Base-by-base conservation (phyloP, 1,140 invertebrate genomes). In the Muscidifurax raptorellus region DNA sequence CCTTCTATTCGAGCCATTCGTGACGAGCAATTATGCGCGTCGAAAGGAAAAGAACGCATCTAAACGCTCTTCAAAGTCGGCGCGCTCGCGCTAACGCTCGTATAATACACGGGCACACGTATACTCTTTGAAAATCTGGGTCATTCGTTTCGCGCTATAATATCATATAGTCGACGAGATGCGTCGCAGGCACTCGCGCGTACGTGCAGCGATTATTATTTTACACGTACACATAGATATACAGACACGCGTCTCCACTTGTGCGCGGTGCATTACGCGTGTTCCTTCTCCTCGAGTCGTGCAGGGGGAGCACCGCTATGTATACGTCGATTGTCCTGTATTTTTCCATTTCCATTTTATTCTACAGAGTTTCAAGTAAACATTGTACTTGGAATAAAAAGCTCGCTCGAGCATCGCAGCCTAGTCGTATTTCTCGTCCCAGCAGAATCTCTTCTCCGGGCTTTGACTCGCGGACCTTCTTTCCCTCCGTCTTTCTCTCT, bases 111-210 rank as follows among this genome's bases (percentile, higher is more conserved):
- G n/a, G n/a, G 66, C 15, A 13, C 52, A 4, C 28, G 3, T 27
- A 22, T 67, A 25, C 69, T 76, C 64, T 85, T 84, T 89, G 86
- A 86, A 87, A 90, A 90, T 88, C 86, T 90, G 86, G 89, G 88
- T 90, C 89, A 89, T 88, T 88, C 88, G 81, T 90, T 89, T 90
- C 86, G 87, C 86, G 83, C 80, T 87, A n/a, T n/a, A 89, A 87
- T 89, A 88, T 88, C 87, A 89, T 87, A 86, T 87, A 86, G 86
- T 80, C 83, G 86, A 84, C 86, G 87, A 87, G 85, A 89, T 88
- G 83, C 85, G 67, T 28, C 47, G 52, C 72, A 80, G 80, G 76
- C 67, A 44, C 36, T 40, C 64, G 18, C 15, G 28, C 28, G 40
- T 32, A 25, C 22, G 36, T 25, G 18, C 44, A 28, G 7, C 77